Conservation (phyloP, 1,140 invertebrate species). For the Drosophila pruinosa region DNA sequence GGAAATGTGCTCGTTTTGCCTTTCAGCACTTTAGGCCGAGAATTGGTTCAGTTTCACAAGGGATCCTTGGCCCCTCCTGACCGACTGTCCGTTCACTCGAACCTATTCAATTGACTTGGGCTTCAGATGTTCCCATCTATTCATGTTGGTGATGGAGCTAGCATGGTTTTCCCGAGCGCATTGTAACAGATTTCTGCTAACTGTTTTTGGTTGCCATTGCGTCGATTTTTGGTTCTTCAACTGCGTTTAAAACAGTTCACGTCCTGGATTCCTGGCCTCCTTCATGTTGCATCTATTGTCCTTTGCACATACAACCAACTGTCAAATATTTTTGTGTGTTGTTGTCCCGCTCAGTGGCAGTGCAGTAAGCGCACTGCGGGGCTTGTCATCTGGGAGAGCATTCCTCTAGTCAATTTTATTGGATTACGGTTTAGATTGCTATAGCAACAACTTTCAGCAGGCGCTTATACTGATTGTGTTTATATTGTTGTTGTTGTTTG, state of each 20-base stretch:
- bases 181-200: conserved; percentile 53
- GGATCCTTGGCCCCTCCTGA: no score
- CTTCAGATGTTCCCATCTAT: conserved; percentile 26
- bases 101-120: conserved; percentile 53
- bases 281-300: neutral
- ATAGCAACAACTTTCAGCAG: conserved; percentile 63
- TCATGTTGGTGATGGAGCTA: conserved; percentile 28
- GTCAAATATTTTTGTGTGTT: conserved; percentile 63
- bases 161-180: conserved; percentile 30
- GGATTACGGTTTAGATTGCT: conserved; percentile 80
- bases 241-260: neutral
- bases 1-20: conserved; percentile 63
- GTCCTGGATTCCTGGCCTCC: neutral
- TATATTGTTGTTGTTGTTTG: conserved; percentile 20
- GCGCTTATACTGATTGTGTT: conserved; percentile 12
- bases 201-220: conserved; percentile 47
- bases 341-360: neutral
- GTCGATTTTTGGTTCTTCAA: conserved; percentile 41
- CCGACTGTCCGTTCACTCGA: no score
- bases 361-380: no score
- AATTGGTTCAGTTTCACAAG: conserved; percentile 29
- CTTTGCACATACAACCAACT: conserved; percentile 60
- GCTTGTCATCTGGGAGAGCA: conserved; percentile 21
- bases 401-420: conserved; percentile 79
- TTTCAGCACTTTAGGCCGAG: conserved; percentile 77